Base-by-base conservation (phyloP, 2,888 invertebrate genomes). In the Brenthis ino region DNA sequence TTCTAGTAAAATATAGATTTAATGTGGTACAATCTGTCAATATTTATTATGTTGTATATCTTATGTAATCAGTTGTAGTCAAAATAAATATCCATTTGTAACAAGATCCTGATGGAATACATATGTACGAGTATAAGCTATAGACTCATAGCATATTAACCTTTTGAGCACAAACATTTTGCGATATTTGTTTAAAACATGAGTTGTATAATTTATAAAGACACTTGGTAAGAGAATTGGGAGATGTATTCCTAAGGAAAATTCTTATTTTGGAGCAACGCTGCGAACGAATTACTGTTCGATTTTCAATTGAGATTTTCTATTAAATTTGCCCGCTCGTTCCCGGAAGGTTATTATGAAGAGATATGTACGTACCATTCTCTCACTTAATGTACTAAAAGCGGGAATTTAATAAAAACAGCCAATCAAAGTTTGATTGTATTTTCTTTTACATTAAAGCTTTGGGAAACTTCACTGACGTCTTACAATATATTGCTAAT, bases 221-320 rank as follows among this genome's bases (percentile, higher is more conserved):
- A 68, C 66, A 67, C 68, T 57, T 64, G 64, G 64, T 69, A 68
- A 64, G 67, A 68, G 64, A 69, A 71, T 70, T 67, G 72, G 70
- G 71, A 76, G 73, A 76, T 75, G 77, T 53, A 24, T 12, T 75
- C 76, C 75, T 74, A 70, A 70, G 77, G 74, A 75, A 77, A 78
- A 75, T 77, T 77, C 73, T 74, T 75, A 72, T 70, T 72, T 67
- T 57, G 61, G 65, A 75, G 68, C 67, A 76, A 67, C 72, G 74
- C 76, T 73, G 74, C 75, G 78, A 79, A 80, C 80, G 80, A 84
- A 83, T 82, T 81, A 80, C 79, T 77, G 76, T 82, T 79, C 80
- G 80, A 79, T 84, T 84, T 82, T 81, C 81, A 81, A 81, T 83
- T 78, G 79, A 74, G 78, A 80, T 82, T 83, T 82, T 84, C 80